Evolutionary conservation across 2,113 vertebrate genomes (phyloP).

Genomic region (Hystrix brachyura): DNA sequence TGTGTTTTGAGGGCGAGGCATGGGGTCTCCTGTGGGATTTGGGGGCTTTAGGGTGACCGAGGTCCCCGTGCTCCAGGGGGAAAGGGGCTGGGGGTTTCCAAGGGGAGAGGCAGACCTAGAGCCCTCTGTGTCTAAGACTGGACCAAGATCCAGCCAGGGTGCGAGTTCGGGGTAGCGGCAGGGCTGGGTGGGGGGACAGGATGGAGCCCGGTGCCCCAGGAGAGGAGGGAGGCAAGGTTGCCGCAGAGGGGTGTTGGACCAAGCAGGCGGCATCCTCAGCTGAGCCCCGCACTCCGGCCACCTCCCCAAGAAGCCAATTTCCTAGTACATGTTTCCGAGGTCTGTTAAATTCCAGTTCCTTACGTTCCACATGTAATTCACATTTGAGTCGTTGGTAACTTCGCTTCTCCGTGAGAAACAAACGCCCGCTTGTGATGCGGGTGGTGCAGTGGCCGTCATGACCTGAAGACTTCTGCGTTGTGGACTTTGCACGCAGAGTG

Average conservation of each 20-base stretch:
- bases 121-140: too few species aligned
- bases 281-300: not conserved
- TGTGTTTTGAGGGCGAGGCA: not conserved
- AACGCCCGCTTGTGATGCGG: not conserved
- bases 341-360: not conserved
- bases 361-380: rapidly evolving
- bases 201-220: too few species aligned
- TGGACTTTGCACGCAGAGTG: not conserved
- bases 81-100: too few species aligned
- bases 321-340: rapidly evolving
- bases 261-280: not conserved
- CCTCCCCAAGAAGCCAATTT: rapidly evolving
- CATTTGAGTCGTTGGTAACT: not conserved
- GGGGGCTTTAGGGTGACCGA: not conserved
- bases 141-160: too few species aligned
- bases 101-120: too few species aligned
- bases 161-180: too few species aligned
- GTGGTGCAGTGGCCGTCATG: not conserved
- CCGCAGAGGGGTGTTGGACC: too few species aligned
- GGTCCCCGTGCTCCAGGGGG: too few species aligned
- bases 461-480: not conserved
- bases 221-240: too few species aligned
- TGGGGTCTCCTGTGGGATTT: not conserved
- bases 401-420: not conserved
- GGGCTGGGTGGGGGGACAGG: too few species aligned